Base-by-base conservation (phyloP, 2,888 invertebrate species). In the Temnothorax ravouxi region DNA sequence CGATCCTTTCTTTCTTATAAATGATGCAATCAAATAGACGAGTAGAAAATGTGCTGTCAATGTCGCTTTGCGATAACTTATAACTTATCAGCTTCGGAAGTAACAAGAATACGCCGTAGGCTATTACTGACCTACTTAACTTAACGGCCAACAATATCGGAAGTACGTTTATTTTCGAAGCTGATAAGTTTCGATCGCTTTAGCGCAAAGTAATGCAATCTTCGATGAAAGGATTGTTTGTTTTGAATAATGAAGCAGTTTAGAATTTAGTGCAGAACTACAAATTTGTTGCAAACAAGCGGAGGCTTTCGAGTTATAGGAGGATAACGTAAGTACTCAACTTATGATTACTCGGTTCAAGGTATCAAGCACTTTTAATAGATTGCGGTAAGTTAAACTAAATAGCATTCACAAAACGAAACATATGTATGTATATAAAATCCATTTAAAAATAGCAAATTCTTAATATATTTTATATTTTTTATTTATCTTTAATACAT, bases 101-200 rank as follows among this genome's bases (percentile, higher is more conserved):
- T 47, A 21, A 41, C 34, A 79, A 47, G 56, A 79, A 47, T 79
- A 79, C 34, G 59, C 71, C 34, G 18, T 56, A 34, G 44, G 79
- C 47, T 79, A 79, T 79, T 47, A 71, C 71, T 72, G 79, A 72
- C 56, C 71, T 79, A 59, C 29, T 61, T 29, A 59, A 34, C 34
- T 80, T 59, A 80, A 72, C 72, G 9, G 56, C 56, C 44, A 79
- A 80, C 47, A 80, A 80, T 59, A 79, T 79, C 47, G 56, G 59
- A 59, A 56, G 13, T 71, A 59, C 71, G 56, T 72, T 59, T 59
- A 59, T 34, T 59, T 69, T 34, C 47, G 9, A 47, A 47, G 13
- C 44, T 72, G 79, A 80, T 80, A 80, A 80, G 25, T 72, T 80
- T 80, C 59, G 79, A 59, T 80, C 72, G 72, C 21, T 72, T 80